Base-by-base conservation (phyloP, 2,113 vertebrate genomes). In the Sterna hirundo region DNA sequence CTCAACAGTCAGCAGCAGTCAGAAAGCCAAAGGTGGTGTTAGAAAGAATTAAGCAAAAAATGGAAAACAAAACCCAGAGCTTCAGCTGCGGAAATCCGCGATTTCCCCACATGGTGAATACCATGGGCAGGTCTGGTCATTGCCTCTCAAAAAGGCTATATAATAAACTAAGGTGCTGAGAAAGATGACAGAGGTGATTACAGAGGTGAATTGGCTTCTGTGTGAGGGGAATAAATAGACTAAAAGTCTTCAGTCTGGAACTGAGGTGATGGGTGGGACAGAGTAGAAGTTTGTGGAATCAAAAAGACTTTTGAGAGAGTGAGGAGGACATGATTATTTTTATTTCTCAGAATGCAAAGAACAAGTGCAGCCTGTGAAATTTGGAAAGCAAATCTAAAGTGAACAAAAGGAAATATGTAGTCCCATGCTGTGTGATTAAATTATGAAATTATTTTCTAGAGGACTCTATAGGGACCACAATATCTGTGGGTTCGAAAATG, bases 21-120 rank as follows among this genome's bases (percentile, higher is more conserved):
- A 91, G 78, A 72, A 97, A 61, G 78, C 36, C 90, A 85, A 69
- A 88, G 21, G 21, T 72, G 66, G 27, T 85, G 46, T 77, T 96
- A 57, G 49, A 89, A 93, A 60, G 26, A 83, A 85, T 87, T 90
- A 94, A 62, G 38, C 16, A 72, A 87, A 85, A 34, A 82, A 76
- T 22, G 36, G 52, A 21, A 15, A 93, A 77, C 25, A 94, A 88
- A 91, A 32, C 36, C n/a, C 70, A 83, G 90, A 83, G 54, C 49
- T 93, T 96, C 70, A 85, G n/a, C 40, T 85, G 78, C 4, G 7
- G 58, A 83, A 94, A 91, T 86, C 46, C 64, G 16, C 1, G 0
- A 47, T 92, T 94, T 89, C 69, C 55, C 61, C 29, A n/a, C 0
- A 0, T 32, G 2, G 0, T 61, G 58, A 90, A 80, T 65, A 54